Percentiles rank a stretch among this genome's conserved stretches.
phyloP scores from a whole-genome alignment of 2,113 vertebrate species.

The Prionailurus viverrinus region DNA sequence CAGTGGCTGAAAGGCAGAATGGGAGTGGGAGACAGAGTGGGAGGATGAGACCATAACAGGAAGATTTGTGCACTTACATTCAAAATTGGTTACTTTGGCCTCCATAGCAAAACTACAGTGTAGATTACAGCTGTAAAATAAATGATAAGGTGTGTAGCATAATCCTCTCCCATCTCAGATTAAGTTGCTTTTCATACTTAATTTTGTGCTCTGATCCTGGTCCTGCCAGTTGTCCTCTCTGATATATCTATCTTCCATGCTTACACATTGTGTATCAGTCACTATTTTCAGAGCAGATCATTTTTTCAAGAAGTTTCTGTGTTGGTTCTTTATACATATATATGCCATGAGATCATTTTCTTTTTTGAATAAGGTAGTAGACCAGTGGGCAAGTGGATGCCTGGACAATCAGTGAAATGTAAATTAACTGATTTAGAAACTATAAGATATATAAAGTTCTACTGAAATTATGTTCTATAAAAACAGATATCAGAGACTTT shows the following conservation, averaged over 20 bases:
- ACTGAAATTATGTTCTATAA: slow-evolving; percentile 8
- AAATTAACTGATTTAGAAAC: not conserved
- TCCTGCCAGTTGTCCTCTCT: not conserved
- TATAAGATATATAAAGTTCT: not conserved
- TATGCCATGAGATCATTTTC: not conserved
- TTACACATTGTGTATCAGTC: not conserved
- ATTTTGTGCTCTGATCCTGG: not conserved
- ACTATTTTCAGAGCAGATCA: not conserved
- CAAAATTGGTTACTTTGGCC: not conserved
- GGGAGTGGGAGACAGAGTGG: not conserved
- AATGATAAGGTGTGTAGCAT: not conserved
- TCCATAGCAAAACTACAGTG: not conserved
- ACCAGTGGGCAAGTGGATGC: not conserved
- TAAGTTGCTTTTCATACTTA: not conserved
- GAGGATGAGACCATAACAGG: not conserved
- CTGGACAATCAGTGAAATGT: not conserved
- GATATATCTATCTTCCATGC: not conserved
- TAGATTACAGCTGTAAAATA: not conserved
- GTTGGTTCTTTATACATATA: not conserved
- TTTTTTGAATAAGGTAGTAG: slow-evolving; percentile 29
- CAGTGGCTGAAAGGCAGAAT: not conserved
- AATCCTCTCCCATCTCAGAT: not conserved
- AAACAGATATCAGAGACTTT: not conserved
- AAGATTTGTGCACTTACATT: not conserved
- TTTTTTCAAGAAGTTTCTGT: not conserved